Evolutionary conservation across 2,888 invertebrate species (phyloP).

Genomic region (Pyralis farinalis): DNA sequence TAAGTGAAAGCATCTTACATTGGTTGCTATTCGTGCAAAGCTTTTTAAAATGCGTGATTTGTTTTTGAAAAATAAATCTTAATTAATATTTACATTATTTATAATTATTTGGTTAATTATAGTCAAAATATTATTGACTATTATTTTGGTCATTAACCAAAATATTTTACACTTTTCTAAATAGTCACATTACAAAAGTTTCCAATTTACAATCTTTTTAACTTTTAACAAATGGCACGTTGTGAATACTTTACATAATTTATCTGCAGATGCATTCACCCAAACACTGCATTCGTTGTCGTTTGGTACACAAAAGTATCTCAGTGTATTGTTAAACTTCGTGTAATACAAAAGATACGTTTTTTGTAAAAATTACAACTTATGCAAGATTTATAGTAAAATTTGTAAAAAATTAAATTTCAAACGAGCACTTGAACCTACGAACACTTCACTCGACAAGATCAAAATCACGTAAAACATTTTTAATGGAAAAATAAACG

Average conservation of each 20-base stretch:
- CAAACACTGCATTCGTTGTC: background rate
- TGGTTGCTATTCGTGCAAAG: background rate
- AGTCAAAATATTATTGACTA: too few relatives aligned
- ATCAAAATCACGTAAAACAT: slow-evolving; percentile 31
- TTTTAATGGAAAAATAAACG: slow-evolving; percentile 19
- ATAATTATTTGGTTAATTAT: too few relatives aligned
- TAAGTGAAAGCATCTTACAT: slow-evolving; percentile 3
- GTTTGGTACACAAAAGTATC: background rate
- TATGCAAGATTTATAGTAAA: background rate
- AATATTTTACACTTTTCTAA: too few relatives aligned
- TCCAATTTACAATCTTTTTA: too few relatives aligned
- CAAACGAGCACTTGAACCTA: slow-evolving; percentile 35
- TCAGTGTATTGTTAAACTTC: background rate
- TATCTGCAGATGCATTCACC: slow-evolving; percentile 19
- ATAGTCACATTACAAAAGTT: too few relatives aligned
- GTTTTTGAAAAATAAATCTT: too few relatives aligned
- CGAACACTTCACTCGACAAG: slow-evolving; percentile 38
- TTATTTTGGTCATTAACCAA: too few relatives aligned
- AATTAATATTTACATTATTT: too few relatives aligned
- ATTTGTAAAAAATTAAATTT: slow-evolving; percentile 10
- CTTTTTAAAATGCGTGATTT: background rate
- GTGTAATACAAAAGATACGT: background rate
- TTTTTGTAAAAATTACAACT: background rate
- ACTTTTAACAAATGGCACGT: too few relatives aligned
- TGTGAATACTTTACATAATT: too few relatives aligned